A percentile compares a stretch with the other conserved stretches of the same genome.
phyloP scores from a whole-genome alignment of 1,140 invertebrate genomes.

The Cyclargus thomasi region DNA sequence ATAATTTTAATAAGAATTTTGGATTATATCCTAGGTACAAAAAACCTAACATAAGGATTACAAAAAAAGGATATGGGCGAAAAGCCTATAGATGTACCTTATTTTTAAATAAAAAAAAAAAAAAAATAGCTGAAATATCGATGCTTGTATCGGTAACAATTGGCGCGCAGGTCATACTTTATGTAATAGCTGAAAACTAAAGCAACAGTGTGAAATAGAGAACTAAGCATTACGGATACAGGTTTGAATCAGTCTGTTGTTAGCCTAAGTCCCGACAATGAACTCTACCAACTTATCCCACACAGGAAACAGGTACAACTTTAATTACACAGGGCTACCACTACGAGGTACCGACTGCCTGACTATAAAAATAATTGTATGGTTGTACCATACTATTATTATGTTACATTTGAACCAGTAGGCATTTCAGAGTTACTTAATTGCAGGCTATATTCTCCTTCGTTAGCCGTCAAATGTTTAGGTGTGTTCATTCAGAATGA shows the following conservation, averaged over 20 bases:
- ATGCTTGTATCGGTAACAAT: too few relatives aligned
- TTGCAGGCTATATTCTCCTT: not conserved
- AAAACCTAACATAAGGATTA: too few relatives aligned
- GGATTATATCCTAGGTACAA: too few relatives aligned
- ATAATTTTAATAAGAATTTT: too few relatives aligned
- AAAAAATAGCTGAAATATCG: too few relatives aligned
- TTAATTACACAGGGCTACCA: not conserved
- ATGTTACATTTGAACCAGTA: not conserved
- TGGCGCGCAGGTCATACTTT: too few relatives aligned
- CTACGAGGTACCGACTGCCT: not conserved
- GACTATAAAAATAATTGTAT: slow-evolving; percentile 1
- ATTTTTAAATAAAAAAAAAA: too few relatives aligned
- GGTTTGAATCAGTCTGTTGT: not conserved
- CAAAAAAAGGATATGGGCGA: too few relatives aligned
- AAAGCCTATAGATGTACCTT: too few relatives aligned
- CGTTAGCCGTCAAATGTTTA: not conserved
- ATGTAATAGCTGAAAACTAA: too few relatives aligned
- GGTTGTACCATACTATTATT: not conserved
- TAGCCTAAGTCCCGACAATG: not conserved
- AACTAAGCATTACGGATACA: too few relatives aligned
- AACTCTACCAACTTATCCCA: not conserved
- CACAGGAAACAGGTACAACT: not conserved
- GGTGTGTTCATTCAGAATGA: not conserved
- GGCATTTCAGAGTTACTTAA: not conserved
- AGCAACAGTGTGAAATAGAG: too few relatives aligned